Conservation (phyloP, 2,888 invertebrate genomes). For the Coelinius sp. region DNA sequence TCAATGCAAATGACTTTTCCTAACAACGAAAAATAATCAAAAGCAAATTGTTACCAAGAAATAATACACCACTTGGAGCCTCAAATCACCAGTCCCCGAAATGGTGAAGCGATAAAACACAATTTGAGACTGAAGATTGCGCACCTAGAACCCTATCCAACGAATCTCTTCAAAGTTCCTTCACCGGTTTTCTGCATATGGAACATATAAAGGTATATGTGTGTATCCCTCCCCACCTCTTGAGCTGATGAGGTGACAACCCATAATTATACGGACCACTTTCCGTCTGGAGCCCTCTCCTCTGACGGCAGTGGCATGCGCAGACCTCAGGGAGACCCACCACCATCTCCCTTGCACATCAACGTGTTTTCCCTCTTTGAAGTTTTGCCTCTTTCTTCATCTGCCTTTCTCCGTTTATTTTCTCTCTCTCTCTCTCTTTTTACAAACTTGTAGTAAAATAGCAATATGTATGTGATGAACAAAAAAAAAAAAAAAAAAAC, state of each 20-base stretch:
- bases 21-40: not conserved
- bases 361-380: conserved; percentile 39
- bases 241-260: conserved; percentile 71
- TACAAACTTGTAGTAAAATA: too few species aligned
- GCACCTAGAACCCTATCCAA: conserved; percentile 59
- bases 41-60: conserved; percentile 48
- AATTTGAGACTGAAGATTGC: conserved; percentile 69
- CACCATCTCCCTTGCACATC: conserved; percentile 45
- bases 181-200: conserved; percentile 53
- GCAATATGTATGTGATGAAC: too few species aligned
- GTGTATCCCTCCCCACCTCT: conserved; percentile 48
- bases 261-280: conserved; percentile 71
- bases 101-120: conserved; percentile 68
- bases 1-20: conserved; percentile 5
- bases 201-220: conserved; percentile 35
- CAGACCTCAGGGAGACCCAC: conserved; percentile 60
- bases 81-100: conserved; percentile 47
- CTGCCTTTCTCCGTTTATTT: conserved; percentile 39
- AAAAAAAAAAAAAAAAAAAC: too few species aligned
- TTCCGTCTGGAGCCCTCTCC: conserved; percentile 63
- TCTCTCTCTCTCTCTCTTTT: conserved; percentile 17
- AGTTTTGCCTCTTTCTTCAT: conserved; percentile 37
- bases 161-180: conserved; percentile 71
- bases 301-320: conserved; percentile 69
- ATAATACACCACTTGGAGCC: conserved; percentile 39